Evolutionary conservation across 2,888 invertebrate genomes (phyloP).

Genomic region (Cataglyphis livida): DNA sequence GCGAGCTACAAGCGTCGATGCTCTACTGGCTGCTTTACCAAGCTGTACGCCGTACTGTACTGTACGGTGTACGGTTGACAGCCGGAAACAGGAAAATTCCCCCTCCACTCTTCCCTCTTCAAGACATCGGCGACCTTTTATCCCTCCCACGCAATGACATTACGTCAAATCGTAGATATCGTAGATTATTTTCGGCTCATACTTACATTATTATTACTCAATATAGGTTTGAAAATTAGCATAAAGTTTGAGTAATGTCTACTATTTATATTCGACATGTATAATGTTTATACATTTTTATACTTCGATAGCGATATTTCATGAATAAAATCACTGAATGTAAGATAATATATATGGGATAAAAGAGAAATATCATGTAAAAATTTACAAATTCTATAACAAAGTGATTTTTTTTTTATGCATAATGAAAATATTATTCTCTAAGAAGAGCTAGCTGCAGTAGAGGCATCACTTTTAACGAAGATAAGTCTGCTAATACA

Average conservation of each 20-base stretch:
- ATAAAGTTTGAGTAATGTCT: neutral
- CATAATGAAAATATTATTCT: conserved; percentile 84
- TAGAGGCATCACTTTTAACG: conserved; percentile 94
- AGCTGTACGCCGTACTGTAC: conserved; percentile 33
- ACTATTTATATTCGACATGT: neutral
- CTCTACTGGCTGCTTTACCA: conserved; percentile 38
- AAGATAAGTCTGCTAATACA: conserved; percentile 94
- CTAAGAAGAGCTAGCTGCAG: conserved; percentile 92
- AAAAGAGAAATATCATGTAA: neutral
- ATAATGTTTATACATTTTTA: neutral
- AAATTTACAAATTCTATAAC: neutral
- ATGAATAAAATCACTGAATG: conserved; percentile 16
- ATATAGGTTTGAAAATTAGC: neutral
- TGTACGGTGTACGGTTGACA: conserved; percentile 74
- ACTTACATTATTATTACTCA: neutral
- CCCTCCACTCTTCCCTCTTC: conserved; percentile 65
- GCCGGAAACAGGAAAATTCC: conserved; percentile 82
- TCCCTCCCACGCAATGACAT: conserved; percentile 21
- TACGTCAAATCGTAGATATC: neutral
- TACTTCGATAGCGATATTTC: neutral
- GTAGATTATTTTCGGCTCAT: neutral
- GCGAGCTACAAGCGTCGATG: conserved; percentile 64
- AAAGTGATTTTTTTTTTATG: neutral
- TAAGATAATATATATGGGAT: neutral
- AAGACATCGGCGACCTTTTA: conserved; percentile 12